Conservation (phyloP, 1,140 invertebrate species). For the Pseudomyrmex flavicornis region DNA sequence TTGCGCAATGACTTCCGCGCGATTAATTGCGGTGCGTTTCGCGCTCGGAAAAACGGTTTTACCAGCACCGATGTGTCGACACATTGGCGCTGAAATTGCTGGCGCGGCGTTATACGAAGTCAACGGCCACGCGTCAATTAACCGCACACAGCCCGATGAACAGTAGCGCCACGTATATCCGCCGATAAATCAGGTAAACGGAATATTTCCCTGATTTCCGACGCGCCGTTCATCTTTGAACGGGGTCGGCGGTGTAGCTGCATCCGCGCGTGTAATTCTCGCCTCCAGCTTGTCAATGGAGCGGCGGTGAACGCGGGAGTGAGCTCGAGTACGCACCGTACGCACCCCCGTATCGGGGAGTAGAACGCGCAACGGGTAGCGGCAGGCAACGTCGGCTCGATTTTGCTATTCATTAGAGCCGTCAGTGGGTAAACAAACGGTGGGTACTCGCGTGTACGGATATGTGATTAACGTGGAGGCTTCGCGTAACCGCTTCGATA, state of each 20-base stretch:
- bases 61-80: constrained; percentile 28
- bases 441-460: constrained; percentile 73
- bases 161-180: constrained; percentile 57
- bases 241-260: constrained; percentile 56
- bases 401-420: constrained; percentile 83
- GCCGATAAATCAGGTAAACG: constrained; percentile 67
- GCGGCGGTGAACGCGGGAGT: constrained; percentile 24
- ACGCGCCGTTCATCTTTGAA: constrained; percentile 69
- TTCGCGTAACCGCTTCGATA: constrained; percentile 76
- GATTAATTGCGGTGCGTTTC: constrained; percentile 45
- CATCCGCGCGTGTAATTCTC: constrained; percentile 70
- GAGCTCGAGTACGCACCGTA: constrained; percentile 28
- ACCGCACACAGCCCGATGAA: constrained; percentile 55
- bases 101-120: constrained; percentile 29
- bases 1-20: constrained; percentile 41
- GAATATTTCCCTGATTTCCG: constrained; percentile 69
- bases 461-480: constrained; percentile 81
- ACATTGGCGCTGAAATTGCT: constrained; percentile 40
- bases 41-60: constrained; percentile 48
- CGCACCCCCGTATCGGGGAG: constrained; percentile 24
- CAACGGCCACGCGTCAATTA: constrained; percentile 55
- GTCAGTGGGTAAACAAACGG: constrained; percentile 80
- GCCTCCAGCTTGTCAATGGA: constrained; percentile 70
- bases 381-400: constrained; percentile 69
- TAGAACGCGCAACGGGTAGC: constrained; percentile 63